A percentile compares a stretch with the other conserved stretches of the same genome.
Conservation (phyloP, 2,113 vertebrate species). For the Neogobius melanostomus region DNA sequence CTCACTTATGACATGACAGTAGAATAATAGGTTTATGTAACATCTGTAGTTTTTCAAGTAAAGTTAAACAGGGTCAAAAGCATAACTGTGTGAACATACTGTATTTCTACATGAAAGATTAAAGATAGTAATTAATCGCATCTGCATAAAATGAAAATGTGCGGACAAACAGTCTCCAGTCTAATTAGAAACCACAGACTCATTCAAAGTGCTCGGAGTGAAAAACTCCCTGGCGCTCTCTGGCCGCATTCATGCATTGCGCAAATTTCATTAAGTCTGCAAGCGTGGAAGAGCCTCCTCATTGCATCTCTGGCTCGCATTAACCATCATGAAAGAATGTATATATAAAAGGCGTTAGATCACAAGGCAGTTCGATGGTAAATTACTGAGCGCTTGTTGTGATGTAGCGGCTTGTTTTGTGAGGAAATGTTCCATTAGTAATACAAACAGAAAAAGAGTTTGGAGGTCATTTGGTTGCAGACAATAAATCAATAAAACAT, state of each 20-base stretch:
- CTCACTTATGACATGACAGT: too few relatives aligned
- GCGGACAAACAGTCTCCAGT: conserved; percentile 23
- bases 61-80: neutral
- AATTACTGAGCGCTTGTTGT: neutral
- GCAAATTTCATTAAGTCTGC: conserved; percentile 39
- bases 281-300: conserved; percentile 15
- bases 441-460: neutral
- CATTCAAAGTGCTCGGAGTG: conserved; percentile 25
- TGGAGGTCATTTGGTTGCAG: neutral
- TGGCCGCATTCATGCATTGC: conserved; percentile 16
- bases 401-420: neutral
- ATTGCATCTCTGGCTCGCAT: neutral
- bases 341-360: conserved; percentile 15
- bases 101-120: neutral
- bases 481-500: too few relatives aligned
- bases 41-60: neutral
- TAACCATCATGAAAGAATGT: conserved; percentile 27
- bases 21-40: too few relatives aligned
- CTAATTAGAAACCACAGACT: conserved; percentile 43
- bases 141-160: conserved; percentile 9
- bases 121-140: conserved; percentile 17
- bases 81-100: neutral
- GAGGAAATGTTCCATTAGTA: neutral
- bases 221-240: conserved; percentile 11
- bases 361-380: neutral